A percentile compares a stretch with the other conserved stretches of the same genome.
Evolutionary conservation across 1,140 invertebrate genomes (phyloP).

Genomic region (Philopotamus ludificatus): DNA sequence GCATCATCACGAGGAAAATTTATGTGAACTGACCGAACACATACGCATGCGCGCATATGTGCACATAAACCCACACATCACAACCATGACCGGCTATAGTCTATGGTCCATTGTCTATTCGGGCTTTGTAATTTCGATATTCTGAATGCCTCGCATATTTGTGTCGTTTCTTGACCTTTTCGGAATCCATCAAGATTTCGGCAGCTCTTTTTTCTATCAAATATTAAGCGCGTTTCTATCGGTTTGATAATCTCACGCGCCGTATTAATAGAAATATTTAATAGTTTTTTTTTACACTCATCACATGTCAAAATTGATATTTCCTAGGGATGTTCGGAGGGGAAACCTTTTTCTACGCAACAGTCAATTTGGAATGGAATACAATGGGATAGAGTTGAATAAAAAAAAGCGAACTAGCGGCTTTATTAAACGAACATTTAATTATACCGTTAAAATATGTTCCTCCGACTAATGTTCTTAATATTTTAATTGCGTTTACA

Average conservation of each 20-base stretch:
- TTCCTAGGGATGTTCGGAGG: neutral
- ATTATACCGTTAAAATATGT: constrained; percentile 34
- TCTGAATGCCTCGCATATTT: too few species aligned
- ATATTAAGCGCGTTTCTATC: neutral
- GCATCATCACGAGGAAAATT: constrained; percentile 38
- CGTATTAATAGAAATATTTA: too few species aligned
- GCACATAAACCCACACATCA: neutral
- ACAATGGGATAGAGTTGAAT: neutral
- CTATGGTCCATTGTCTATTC: neutral
- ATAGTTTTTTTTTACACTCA: neutral
- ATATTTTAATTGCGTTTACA: constrained; percentile 36
- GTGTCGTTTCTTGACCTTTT: too few species aligned
- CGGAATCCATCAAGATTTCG: too few species aligned
- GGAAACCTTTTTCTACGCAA: neutral
- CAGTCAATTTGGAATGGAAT: neutral
- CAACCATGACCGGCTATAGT: too few species aligned
- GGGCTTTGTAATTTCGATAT: neutral
- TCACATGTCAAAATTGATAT: neutral
- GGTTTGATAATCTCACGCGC: too few species aligned
- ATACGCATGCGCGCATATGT: neutral
- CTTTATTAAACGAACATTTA: constrained; percentile 29
- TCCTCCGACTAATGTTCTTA: constrained; percentile 16
- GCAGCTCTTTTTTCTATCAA: too few species aligned
- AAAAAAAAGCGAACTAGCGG: constrained; percentile 7
- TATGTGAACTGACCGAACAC: constrained; percentile 31